Evolutionary conservation across 2,113 vertebrate species (phyloP).

Genomic region (Lanius ludovicianus): DNA sequence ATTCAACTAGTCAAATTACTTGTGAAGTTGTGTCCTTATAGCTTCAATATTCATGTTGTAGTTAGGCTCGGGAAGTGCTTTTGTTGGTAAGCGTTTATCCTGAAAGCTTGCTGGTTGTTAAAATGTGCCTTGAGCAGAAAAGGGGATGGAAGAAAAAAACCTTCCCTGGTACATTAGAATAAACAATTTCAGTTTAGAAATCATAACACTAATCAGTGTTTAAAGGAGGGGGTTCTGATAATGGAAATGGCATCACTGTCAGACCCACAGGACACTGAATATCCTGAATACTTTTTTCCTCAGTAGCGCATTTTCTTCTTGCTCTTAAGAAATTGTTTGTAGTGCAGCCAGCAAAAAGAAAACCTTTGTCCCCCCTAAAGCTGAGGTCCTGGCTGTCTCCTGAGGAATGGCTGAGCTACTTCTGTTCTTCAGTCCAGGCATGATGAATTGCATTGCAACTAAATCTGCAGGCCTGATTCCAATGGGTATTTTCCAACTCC

Average conservation of each 20-base stretch:
- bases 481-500: not conserved
- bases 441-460: not conserved
- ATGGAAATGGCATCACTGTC: not conserved
- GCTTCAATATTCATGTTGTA: not conserved
- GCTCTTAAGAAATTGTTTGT: not conserved
- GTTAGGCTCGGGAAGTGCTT: not conserved
- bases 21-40: slow-evolving; percentile 13
- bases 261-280: accelerated
- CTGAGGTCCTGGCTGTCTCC: not conserved
- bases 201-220: not conserved
- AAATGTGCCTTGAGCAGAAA: slow-evolving; percentile 24
- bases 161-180: not conserved
- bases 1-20: not conserved
- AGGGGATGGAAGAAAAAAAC: not conserved
- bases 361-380: not conserved
- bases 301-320: not conserved
- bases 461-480: not conserved
- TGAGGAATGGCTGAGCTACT: not conserved
- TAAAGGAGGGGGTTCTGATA: not conserved
- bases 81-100: slow-evolving; percentile 22
- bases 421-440: not conserved
- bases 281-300: not conserved
- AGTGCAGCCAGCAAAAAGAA: not conserved
- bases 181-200: not conserved
- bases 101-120: slow-evolving; percentile 18